Base-by-base conservation (phyloP, 2,113 vertebrate species). In the Tachysurus fulvidraco region DNA sequence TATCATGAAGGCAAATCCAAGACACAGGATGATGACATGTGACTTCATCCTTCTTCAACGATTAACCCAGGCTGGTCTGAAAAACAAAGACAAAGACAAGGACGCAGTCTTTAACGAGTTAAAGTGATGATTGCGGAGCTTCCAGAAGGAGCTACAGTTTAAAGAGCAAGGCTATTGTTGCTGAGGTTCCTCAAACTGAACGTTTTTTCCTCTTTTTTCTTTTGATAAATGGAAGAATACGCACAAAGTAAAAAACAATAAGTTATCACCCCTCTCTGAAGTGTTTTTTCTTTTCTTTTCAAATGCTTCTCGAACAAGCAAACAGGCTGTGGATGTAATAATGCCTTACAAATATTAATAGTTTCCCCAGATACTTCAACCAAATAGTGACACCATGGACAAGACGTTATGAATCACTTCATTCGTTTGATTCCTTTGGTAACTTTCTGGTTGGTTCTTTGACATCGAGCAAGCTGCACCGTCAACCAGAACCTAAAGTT, bases 21-120 rank as follows among this genome's bases (percentile, higher is more conserved):
- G 76, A 46, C 81, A 89, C 60, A 89, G 83, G 69, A 89, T 17
- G 59, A 82, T 17, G 57, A 59, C 23, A 25, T 73, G 23, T 1
- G 55, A 36, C n/a, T 82, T 86, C 85, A 86, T 86, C 1, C 54
- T 86, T 73, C 54, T 74, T 23, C 62, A 52, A 73, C 7, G 11
- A 41, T 41, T 21, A 60, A 30, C 17, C 28, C 17, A 8, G 36
- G 30, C 6, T 44, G 57, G 57, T 65, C 60, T 64, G 30, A 62
- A 7, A 28, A 62, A 17, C 36, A 36, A 36, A 36, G 36, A 14
- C 6, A 62, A 3, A 57, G 1, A 30, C 16, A 57, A 3, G 10
- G 54, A 21, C 17, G 19, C n/a, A 10, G 50, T 67, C 65, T 5
- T 16, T 7, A 41, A 12, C 44, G 19, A 73, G 17, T 73, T 67